Conservation (phyloP, 2,113 vertebrate genomes). For the cattle (Bos taurus) region ARS-UCD2.0 NC_037334.1:8746501-8747000, state of each 20-base stretch:
- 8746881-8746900: not conserved
- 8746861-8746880: not conserved
- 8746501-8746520: too few relatives aligned
- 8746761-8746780: not conserved
- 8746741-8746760: not conserved
- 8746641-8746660: too few relatives aligned
- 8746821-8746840: not conserved
- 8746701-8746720: too few relatives aligned
- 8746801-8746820: not conserved
- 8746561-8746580: too few relatives aligned
- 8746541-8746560: too few relatives aligned
- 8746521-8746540: too few relatives aligned
- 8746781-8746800: not conserved
- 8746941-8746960: fast-evolving
- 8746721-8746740: too few relatives aligned
- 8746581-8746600: too few relatives aligned
- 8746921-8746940: not conserved
- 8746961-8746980: not conserved
- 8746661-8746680: too few relatives aligned
- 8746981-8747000: not conserved
- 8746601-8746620: fast-evolving
- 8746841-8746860: not conserved
- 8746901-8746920: not conserved
- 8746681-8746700: too few relatives aligned
- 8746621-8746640: too few relatives aligned